A percentile compares a stretch with the other conserved stretches of the same genome.
Conservation (phyloP, 2,888 invertebrate species). For the Melanostoma scalare region DNA sequence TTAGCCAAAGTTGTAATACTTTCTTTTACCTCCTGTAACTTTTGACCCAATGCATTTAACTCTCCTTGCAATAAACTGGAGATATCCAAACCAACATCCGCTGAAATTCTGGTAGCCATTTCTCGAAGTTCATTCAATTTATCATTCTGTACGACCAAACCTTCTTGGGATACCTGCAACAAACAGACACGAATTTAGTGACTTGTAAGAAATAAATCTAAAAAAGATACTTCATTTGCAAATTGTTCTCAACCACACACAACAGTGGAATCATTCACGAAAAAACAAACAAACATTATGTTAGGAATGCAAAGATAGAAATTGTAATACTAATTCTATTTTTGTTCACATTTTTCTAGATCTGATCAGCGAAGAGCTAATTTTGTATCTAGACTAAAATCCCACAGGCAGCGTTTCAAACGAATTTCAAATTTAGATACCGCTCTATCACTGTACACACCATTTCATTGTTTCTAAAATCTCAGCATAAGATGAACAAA, state of each 20-base stretch:
- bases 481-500: constrained; percentile 9
- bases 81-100: constrained; percentile 89
- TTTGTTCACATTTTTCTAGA: constrained; percentile 48
- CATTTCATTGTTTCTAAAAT: neutral
- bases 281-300: constrained; percentile 32
- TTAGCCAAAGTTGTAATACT: constrained; percentile 89
- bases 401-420: constrained; percentile 30
- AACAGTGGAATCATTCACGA: neutral
- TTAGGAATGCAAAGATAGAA: constrained; percentile 1
- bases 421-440: constrained; percentile 52
- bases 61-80: constrained; percentile 89
- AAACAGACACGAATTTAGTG: neutral
- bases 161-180: constrained; percentile 88
- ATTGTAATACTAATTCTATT: constrained; percentile 43
- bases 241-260: neutral
- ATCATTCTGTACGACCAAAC: constrained; percentile 87
- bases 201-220: neutral
- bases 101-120: constrained; percentile 90
- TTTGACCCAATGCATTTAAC: constrained; percentile 88
- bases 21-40: constrained; percentile 89
- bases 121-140: constrained; percentile 87
- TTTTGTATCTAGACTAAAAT: constrained; percentile 50
- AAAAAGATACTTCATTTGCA: constrained; percentile 3
- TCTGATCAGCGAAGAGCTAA: constrained; percentile 48
- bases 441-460: constrained; percentile 1